A percentile compares a stretch with the other conserved stretches of the same genome.
Evolutionary conservation across 1,140 invertebrate genomes (phyloP).

Genomic region (Caenorhabditis elegans): DNA sequence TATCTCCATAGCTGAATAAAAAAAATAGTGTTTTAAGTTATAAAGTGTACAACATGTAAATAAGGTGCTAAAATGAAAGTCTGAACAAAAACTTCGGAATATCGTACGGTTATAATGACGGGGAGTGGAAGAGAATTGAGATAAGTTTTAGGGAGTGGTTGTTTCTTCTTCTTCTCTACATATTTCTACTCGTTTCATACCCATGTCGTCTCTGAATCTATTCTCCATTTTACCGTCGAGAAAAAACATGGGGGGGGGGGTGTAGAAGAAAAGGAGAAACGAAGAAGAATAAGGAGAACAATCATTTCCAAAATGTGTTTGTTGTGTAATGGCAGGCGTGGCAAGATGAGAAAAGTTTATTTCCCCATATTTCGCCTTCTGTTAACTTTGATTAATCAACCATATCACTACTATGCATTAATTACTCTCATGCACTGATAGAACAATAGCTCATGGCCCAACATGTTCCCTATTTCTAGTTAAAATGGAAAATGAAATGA

Average conservation of each 20-base stretch:
- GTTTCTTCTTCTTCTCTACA: conserved; percentile 2
- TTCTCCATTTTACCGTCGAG: neutral
- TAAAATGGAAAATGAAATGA: too few relatives aligned
- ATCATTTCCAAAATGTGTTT: conserved; percentile 23
- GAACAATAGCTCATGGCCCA: too few relatives aligned
- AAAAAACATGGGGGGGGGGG: neutral
- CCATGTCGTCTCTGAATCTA: neutral
- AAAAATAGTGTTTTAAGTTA: too few relatives aligned
- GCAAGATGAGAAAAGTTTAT: neutral
- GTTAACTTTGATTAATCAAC: conserved; percentile 1
- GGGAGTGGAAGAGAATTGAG: neutral
- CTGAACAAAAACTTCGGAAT: neutral
- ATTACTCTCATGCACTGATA: neutral
- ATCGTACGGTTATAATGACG: neutral
- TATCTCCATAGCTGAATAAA: conserved; percentile 48
- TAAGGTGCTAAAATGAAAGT: too few relatives aligned
- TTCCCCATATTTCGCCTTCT: neutral
- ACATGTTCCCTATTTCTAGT: too few relatives aligned
- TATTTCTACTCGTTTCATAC: conserved; percentile 6
- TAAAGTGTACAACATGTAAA: too few relatives aligned
- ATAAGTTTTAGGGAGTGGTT: conserved; percentile 16
- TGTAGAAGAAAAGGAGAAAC: neutral
- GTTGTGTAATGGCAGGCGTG: conserved; percentile 30
- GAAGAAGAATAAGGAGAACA: neutral
- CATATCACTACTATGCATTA: neutral